These are phyloP conservation scores for Hetaerina americana DNA, from an alignment of 1,140 invertebrate genomes.

Conservation along the genomic window DNA sequence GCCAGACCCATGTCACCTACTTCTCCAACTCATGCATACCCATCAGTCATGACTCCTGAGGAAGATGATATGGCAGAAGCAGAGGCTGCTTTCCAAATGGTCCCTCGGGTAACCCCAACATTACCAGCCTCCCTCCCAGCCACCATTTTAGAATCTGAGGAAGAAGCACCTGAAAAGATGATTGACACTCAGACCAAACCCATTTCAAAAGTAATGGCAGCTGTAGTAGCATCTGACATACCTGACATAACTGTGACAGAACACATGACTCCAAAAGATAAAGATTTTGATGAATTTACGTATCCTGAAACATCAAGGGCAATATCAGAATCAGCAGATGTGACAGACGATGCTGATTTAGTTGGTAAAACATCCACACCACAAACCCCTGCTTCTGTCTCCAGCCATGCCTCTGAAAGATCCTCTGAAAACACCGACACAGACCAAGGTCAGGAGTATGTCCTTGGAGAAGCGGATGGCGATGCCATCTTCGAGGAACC, in stretches of 20 bases:
- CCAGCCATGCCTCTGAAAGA: constrained; percentile 36
- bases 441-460: constrained; percentile 46
- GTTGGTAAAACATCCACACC: constrained; percentile 27
- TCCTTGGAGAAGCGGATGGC: constrained; percentile 35
- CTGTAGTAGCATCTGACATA: constrained; percentile 24
- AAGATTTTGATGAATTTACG: background rate
- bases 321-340: constrained; percentile 18
- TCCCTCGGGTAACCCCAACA: constrained; percentile 29
- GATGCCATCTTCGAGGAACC: constrained; percentile 39
- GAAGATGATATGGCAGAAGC: constrained; percentile 34
- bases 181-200: background rate
- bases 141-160: constrained; percentile 36
- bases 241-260: constrained; percentile 57
- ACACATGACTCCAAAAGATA: constrained; percentile 35
- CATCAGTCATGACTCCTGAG: too few relatives aligned
- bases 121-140: constrained; percentile 27
- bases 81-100: constrained; percentile 33
- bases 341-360: constrained; percentile 1
- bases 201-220: background rate
- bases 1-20: background rate
- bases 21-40: background rate
- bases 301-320: constrained; percentile 11
- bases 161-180: constrained; percentile 29
- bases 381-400: constrained; percentile 42
- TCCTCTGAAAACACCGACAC: constrained; percentile 36